phyloP scores from a whole-genome alignment of 2,797 vertebrate species.

The Carapus acus region DNA sequence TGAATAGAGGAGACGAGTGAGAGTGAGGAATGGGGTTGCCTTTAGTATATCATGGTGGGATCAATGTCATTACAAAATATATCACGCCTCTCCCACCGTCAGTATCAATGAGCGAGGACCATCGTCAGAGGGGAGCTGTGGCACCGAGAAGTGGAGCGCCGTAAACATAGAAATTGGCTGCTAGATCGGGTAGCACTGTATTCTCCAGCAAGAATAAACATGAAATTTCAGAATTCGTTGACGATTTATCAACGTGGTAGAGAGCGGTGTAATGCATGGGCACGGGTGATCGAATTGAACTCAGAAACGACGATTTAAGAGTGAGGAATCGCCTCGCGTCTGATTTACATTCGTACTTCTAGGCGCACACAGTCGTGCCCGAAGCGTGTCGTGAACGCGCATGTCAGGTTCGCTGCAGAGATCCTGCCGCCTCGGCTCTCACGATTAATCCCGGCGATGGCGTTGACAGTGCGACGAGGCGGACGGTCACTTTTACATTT shows the following conservation, averaged over 20 bases:
- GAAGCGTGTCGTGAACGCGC: constrained; percentile 65
- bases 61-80: neutral
- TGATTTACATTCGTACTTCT: constrained; percentile 43
- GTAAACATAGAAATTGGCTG: constrained; percentile 29
- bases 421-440: constrained; percentile 61
- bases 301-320: neutral
- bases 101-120: constrained; percentile 60
- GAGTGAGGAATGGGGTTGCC: constrained; percentile 15
- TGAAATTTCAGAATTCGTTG: accelerated
- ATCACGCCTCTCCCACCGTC: constrained; percentile 32
- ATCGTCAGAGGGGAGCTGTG: constrained; percentile 27
- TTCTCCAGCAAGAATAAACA: accelerated
- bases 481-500: constrained; percentile 22
- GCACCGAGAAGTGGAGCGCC: constrained; percentile 32
- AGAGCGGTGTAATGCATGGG: accelerated
- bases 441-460: constrained; percentile 64
- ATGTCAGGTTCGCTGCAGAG: constrained; percentile 73
- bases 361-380: constrained; percentile 64
- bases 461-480: constrained; percentile 58
- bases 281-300: accelerated
- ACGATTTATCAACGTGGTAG: accelerated
- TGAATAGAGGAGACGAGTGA: constrained; percentile 9
- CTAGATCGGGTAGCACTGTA: constrained; percentile 31
- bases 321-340: neutral
- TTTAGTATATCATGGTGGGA: constrained; percentile 6